Percentiles rank a stretch among this genome's conserved stretches.
These are phyloP conservation scores for Cyclophora albipunctata DNA, from an alignment of 2,888 invertebrate genomes.

Conservation along the genomic window DNA sequence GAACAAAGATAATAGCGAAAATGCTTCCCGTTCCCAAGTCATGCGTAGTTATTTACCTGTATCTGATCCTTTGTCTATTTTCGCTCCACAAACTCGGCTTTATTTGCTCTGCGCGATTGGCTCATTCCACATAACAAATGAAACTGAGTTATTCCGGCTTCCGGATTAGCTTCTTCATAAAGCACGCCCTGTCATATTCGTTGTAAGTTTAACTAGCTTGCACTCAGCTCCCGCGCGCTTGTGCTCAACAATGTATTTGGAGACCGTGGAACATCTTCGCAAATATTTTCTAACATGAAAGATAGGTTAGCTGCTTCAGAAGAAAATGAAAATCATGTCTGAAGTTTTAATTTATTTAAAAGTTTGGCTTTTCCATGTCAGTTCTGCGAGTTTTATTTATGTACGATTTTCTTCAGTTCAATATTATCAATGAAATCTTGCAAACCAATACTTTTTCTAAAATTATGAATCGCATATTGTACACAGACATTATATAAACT, in stretches of 20 bases:
- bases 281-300: background rate
- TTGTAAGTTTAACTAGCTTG: constrained; percentile 21
- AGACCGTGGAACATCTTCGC: background rate
- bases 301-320: no score
- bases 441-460: no score
- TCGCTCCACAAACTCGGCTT: constrained; percentile 62
- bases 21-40: constrained; percentile 50
- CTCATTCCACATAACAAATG: constrained; percentile 63
- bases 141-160: constrained; percentile 58
- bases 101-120: constrained; percentile 66
- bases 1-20: constrained; percentile 46
- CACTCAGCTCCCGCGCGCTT: constrained; percentile 9
- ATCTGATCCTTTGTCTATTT: constrained; percentile 69
- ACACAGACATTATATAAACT: no score
- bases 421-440: no score
- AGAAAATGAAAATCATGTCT: no score
- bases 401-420: no score
- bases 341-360: no score
- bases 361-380: no score
- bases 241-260: constrained; percentile 1
- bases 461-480: no score
- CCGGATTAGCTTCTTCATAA: constrained; percentile 51
- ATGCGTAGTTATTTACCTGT: constrained; percentile 67
- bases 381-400: no score
- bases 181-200: constrained; percentile 22